These are phyloP conservation scores for Metacarcinus magister DNA, from an alignment of 2,888 invertebrate species.

Conservation along the genomic window DNA sequence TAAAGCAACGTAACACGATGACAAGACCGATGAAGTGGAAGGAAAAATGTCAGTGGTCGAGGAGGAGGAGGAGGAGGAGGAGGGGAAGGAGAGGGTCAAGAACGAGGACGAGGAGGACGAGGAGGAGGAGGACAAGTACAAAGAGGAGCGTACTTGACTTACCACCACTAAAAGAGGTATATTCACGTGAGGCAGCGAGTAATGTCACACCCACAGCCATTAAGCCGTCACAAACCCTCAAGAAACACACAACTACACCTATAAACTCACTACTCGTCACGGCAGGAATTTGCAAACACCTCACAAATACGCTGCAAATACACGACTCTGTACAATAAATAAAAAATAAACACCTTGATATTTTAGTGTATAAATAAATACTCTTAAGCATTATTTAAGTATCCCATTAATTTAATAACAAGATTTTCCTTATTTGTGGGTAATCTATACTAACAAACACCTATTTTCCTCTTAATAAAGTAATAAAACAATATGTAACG, in stretches of 20 bases:
- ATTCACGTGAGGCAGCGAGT: conserved; percentile 8
- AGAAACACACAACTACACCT: background rate
- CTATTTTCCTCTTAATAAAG: background rate
- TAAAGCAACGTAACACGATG: background rate
- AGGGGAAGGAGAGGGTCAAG: background rate
- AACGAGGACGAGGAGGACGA: background rate
- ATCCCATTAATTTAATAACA: background rate
- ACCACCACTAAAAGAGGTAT: background rate
- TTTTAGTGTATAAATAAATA: background rate
- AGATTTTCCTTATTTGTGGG: background rate
- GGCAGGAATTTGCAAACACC: background rate
- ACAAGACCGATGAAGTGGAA: background rate
- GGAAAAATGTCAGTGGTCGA: background rate
- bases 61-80: conserved; percentile 9
- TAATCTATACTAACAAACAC: background rate
- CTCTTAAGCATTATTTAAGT: background rate
- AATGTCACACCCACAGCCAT: background rate
- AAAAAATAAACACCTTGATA: background rate
- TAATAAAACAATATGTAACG: background rate
- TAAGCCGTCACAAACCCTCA: background rate
- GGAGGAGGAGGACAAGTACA: conserved; percentile 26
- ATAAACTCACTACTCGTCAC: conserved; percentile 6
- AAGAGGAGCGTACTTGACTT: background rate
- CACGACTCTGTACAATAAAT: background rate
- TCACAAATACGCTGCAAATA: background rate